Evolutionary conservation across 2,797 vertebrate genomes (phyloP).

Genomic region (Rousettus madagascariensis): DNA sequence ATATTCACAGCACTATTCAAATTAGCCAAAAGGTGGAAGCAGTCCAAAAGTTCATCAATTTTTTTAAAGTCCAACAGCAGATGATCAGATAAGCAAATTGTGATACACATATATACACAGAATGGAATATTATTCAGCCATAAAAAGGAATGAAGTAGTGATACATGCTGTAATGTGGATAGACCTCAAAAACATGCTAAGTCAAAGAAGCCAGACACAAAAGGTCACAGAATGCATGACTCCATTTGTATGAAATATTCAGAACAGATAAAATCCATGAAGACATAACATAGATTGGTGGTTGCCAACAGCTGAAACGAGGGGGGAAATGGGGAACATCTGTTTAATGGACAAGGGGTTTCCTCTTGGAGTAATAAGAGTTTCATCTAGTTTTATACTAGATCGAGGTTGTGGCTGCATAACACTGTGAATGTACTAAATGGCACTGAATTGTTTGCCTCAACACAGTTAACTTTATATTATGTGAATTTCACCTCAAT

Average conservation of each 20-base stretch:
- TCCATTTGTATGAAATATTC: neutral
- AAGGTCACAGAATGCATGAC: neutral
- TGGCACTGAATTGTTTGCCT: neutral
- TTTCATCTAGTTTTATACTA: neutral
- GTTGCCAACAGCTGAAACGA: neutral
- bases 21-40: neutral
- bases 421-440: neutral
- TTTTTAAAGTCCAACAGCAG: neutral
- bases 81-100: neutral
- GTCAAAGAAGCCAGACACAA: neutral
- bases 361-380: neutral
- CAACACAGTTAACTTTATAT: neutral
- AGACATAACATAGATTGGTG: neutral
- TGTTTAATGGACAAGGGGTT: neutral
- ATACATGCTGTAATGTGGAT: neutral
- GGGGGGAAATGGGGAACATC: neutral
- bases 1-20: neutral
- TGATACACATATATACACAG: neutral
- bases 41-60: neutral
- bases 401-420: neutral
- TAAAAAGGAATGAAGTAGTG: neutral
- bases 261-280: neutral
- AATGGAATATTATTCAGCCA: neutral
- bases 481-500: neutral
- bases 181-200: neutral